Base-by-base conservation (phyloP, 2,888 invertebrate species). In the Parnassius mnemosyne region DNA sequence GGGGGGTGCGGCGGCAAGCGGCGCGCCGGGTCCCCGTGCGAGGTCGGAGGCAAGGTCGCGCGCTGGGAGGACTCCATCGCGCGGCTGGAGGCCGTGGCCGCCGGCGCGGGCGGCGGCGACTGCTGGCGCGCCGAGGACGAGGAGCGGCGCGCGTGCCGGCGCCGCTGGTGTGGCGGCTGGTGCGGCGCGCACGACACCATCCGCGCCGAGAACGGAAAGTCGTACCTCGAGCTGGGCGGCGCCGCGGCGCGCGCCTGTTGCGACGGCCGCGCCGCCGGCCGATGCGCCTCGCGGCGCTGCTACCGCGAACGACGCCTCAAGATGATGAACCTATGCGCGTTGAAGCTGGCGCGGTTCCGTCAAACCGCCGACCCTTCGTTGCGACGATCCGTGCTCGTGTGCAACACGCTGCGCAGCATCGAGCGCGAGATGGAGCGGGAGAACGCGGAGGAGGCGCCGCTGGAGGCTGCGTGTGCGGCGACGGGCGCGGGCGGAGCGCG, bases 301-400 rank as follows among this genome's bases (percentile, higher is more conserved):
- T 97, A 97, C 87, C 94, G 96, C 81, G 96, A 97, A 80, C 93
- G 96, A 70, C 94, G 98, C 62, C 94, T 97, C 77, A 96, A 97
- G 77, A 96, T 98, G 80, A 94, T 98, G 83, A 97, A 97, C 84
- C 93, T 97, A 70, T 97, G 97, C 70, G 97, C 98, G 95, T 95
- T 96, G 84, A 98, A 98, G 89, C 92, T 98, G 70, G 96, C 96
- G 78, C 93, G 96, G 74, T 95, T 96, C 77, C 94, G 97, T 61
- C 97, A 97, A 84, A 96, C 96, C 71, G 96, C 97, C 61, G 97
- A 98, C 83, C 97, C 97, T 52, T 96, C 97, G 66, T 92, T 98
- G 65, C 94, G 97, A 74, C 94, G 97, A 67, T 97, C 97, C 55
- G 98, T 98, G 80, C 94, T 98, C 67, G 97, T 98, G 77, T 97